A percentile compares a stretch with the other conserved stretches of the same genome.
Evolutionary conservation across 2,113 vertebrate genomes (phyloP).

Genomic region (Panurus biarmicus): DNA sequence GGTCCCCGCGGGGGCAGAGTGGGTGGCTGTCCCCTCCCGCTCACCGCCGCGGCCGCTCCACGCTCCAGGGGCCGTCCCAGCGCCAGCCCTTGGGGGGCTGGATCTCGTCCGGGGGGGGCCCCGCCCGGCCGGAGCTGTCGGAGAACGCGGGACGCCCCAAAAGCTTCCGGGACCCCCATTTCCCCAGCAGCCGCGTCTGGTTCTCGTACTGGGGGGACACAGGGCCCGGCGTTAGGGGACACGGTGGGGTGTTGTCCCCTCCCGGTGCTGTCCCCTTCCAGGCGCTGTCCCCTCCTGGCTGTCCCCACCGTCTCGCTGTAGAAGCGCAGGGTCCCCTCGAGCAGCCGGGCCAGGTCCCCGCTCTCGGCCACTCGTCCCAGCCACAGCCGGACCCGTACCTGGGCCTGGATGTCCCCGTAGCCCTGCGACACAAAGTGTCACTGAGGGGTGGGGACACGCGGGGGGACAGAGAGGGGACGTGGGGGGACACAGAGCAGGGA

Average conservation of each 20-base stretch:
- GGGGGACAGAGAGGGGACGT: background rate
- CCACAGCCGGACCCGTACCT: constrained; percentile 72
- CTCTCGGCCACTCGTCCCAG: constrained; percentile 51
- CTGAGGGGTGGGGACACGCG: background rate
- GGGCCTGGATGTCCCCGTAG: background rate
- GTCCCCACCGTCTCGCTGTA: constrained; percentile 43
- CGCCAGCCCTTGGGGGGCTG: constrained; percentile 55
- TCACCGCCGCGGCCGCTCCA: constrained; percentile 68
- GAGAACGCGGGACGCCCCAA: constrained; percentile 46
- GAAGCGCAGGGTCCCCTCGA: constrained; percentile 24
- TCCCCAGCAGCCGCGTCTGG: constrained; percentile 52
- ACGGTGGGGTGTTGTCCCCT: background rate
- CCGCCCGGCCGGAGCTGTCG: constrained; percentile 34
- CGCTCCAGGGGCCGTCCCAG: constrained; percentile 63
- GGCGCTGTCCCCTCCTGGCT: background rate
- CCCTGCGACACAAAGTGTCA: background rate
- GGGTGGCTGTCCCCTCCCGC: background rate
- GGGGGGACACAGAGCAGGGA: no score
- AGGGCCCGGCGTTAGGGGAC: no score
- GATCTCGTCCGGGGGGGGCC: constrained; percentile 31
- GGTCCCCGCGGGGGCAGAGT: background rate
- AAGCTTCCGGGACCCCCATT: constrained; percentile 55
- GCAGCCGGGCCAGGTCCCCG: constrained; percentile 4
- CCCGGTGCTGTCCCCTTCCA: background rate
- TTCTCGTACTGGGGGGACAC: constrained; percentile 62